Evolutionary conservation across 2,888 invertebrate genomes (phyloP).

Genomic region (Alviniconcha strummeri): DNA sequence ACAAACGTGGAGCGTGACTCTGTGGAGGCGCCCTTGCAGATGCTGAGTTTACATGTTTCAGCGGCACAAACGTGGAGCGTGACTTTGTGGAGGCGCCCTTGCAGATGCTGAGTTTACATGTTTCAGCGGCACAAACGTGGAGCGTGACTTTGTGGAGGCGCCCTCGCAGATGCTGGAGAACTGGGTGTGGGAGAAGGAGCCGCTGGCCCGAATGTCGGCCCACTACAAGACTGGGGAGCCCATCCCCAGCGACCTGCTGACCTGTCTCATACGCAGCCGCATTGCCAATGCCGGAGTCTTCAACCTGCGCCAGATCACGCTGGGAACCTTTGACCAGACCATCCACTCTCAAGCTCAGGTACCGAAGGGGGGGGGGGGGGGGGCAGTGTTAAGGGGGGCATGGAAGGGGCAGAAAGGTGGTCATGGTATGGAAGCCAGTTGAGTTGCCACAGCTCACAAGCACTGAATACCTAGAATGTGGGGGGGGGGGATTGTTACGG

Average conservation of each 20-base stretch:
- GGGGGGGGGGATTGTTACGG: no score
- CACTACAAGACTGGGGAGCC: constrained; percentile 72
- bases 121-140: constrained; percentile 74
- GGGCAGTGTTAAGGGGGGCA: no score
- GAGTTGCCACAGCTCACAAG: no score
- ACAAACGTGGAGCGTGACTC: constrained; percentile 76
- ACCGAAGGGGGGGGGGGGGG: no score
- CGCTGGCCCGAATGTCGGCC: constrained; percentile 74
- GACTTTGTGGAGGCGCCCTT: constrained; percentile 77
- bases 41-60: no score
- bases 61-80: constrained; percentile 75
- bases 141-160: constrained; percentile 77
- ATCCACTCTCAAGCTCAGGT: constrained; percentile 72
- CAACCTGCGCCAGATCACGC: constrained; percentile 75
- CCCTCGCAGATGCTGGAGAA: constrained; percentile 77
- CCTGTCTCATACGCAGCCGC: constrained; percentile 73
- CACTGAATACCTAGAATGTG: no score
- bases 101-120: constrained; percentile 53
- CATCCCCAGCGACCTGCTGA: constrained; percentile 74
- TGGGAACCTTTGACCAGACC: constrained; percentile 75
- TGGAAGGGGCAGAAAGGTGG: no score
- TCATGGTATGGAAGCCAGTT: no score
- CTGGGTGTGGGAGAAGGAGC: constrained; percentile 76
- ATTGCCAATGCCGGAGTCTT: constrained; percentile 75
- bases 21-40: constrained; percentile 77